Base-by-base conservation (phyloP, 1,140 invertebrate species). In the Lordiphosa mommai region DNA sequence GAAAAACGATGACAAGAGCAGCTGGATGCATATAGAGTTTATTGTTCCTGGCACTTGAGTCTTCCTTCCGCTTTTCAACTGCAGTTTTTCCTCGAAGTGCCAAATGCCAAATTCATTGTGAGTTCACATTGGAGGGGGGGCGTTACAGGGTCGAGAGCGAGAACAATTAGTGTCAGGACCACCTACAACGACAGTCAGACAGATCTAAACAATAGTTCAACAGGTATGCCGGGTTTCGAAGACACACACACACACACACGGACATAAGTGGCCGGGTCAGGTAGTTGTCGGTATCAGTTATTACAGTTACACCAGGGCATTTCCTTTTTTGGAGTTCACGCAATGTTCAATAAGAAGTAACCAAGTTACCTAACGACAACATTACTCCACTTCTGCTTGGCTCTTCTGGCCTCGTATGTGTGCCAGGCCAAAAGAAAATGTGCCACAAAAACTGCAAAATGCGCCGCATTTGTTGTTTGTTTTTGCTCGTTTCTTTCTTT, bases 321-420 rank as follows among this genome's bases (percentile, higher is more conserved):
- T 27, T 17, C 17, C 17, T 10, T 20, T n/a, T 40, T 41, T 41
- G 80, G 80, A 61, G 53, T 70, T 61, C 66, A 77, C 66, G 72
- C 66, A 74, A 74, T 30, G 76, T 76, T 80, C 66, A 61, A 71
- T 82, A 55, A 82, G 76, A 74, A 80, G 76, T 71, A 71, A 64
- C 59, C 59, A 79, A 86, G 86, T 86, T 86, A 86, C 84, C 84
- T 87, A 87, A 57, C 48, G 49, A 53, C 61, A 60, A 82, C 76
- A 76, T 72, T 84, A 77, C 77, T 84, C 72, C 72, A 84, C 63
- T 84, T 82, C 67, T 84, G n/a, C n/a, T 64, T 7, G 16, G 33
- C n/a, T n/a, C n/a, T n/a, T 23, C 16, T 30, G 36, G 12, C 17
- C 17, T 12, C 52, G 64, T 79, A 82, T 80, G 61, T 84, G 77